These are phyloP conservation scores for Euplexia lucipara DNA, from an alignment of 2,888 invertebrate species.

Conservation along the genomic window DNA sequence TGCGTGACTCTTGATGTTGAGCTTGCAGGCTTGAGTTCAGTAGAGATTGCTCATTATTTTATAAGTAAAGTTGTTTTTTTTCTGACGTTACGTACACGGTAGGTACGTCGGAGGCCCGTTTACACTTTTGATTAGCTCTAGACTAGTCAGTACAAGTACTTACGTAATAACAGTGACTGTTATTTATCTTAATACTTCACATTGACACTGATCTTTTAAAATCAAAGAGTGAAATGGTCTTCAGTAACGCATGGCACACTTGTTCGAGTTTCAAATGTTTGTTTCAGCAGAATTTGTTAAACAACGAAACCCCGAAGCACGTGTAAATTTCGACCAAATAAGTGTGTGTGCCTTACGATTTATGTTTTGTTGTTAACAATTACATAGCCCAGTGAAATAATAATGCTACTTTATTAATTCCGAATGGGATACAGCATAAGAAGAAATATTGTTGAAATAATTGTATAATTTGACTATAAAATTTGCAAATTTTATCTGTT, in stretches of 20 bases:
- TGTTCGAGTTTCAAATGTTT: too few relatives aligned
- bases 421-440: background rate
- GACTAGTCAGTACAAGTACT: constrained; percentile 13
- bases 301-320: too few relatives aligned
- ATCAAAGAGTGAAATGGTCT: constrained; percentile 13
- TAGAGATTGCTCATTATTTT: constrained; percentile 51
- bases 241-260: background rate
- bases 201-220: background rate
- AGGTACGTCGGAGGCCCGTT: background rate
- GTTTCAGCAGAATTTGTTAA: too few relatives aligned
- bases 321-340: too few relatives aligned
- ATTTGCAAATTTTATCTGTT: background rate
- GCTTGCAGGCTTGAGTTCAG: constrained; percentile 8
- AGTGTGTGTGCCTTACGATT: background rate
- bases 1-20: background rate
- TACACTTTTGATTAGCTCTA: constrained; percentile 7
- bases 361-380: background rate
- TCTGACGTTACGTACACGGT: constrained; percentile 47
- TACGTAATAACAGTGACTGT: background rate
- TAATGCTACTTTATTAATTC: background rate
- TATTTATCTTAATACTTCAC: background rate
- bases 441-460: constrained; percentile 4
- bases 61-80: constrained; percentile 43
- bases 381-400: background rate
- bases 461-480: constrained; percentile 20